Percentiles rank a stretch among this genome's conserved stretches.
These are phyloP conservation scores for Argyra leucocephala DNA, from an alignment of 2,888 invertebrate species.

Conservation along the genomic window DNA sequence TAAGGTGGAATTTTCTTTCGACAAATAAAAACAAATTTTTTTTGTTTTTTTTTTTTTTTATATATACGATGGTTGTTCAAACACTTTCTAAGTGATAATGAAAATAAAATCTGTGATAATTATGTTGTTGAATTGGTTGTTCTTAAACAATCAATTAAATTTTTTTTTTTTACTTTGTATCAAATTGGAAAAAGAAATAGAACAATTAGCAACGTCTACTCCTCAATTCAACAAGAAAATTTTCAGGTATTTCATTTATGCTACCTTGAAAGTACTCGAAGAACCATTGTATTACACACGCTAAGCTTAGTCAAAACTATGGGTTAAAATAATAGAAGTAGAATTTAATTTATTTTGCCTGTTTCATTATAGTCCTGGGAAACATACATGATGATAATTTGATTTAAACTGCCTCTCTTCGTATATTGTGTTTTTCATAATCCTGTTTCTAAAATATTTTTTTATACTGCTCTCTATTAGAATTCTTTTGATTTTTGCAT, in stretches of 20 bases:
- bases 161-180: too few species aligned
- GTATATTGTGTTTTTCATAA: background rate
- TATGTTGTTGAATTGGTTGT: too few species aligned
- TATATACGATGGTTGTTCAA: too few species aligned
- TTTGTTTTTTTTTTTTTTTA: background rate
- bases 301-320: conserved; percentile 6
- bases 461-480: background rate
- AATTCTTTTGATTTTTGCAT: background rate
- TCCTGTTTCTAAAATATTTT: background rate
- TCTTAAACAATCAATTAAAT: too few species aligned
- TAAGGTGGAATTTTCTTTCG: conserved; percentile 1
- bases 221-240: too few species aligned
- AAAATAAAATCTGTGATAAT: too few species aligned
- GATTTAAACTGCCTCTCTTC: conserved; percentile 1
- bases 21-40: background rate
- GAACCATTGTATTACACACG: too few species aligned
- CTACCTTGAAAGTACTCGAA: too few species aligned
- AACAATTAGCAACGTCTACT: too few species aligned
- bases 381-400: background rate
- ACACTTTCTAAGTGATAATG: too few species aligned
- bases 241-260: too few species aligned
- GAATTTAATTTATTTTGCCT: background rate
- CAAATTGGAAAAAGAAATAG: too few species aligned
- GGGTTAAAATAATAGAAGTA: background rate
- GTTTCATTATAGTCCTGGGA: background rate